A percentile compares a stretch with the other conserved stretches of the same genome.
Conservation (phyloP, 2,888 invertebrate genomes). For the Rhimphoctona megacephalus region DNA sequence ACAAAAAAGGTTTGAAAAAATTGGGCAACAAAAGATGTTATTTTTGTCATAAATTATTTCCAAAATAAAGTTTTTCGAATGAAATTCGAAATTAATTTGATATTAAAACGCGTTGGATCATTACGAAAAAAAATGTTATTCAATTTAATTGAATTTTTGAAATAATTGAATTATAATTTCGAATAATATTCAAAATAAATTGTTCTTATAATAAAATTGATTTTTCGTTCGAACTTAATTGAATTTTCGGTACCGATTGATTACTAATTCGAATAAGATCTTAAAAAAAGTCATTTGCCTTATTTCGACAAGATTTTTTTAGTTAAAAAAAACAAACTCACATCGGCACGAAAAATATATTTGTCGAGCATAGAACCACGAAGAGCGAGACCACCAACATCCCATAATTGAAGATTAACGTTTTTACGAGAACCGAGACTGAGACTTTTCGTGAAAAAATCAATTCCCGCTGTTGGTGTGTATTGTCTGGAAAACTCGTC, state of each 20-base stretch:
- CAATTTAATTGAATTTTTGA: not conserved
- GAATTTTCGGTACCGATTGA: too few relatives aligned
- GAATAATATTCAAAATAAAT: too few relatives aligned
- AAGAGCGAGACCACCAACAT: constrained; percentile 93
- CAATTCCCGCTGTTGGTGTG: constrained; percentile 90
- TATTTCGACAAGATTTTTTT: not conserved
- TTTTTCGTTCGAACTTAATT: too few relatives aligned
- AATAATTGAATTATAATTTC: too few relatives aligned
- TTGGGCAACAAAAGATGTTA: too few relatives aligned
- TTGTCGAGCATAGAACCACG: constrained; percentile 92
- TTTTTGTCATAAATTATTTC: too few relatives aligned
- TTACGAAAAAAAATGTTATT: not conserved
- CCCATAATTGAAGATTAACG: constrained; percentile 92
- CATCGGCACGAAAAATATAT: constrained; percentile 90
- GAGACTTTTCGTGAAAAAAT: constrained; percentile 90
- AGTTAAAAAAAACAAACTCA: constrained; percentile 82
- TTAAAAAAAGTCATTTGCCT: not conserved
- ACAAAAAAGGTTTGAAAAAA: too few relatives aligned
- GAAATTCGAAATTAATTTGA: not conserved
- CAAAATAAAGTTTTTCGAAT: not conserved
- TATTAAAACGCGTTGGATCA: not conserved
- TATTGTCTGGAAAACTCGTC: constrained; percentile 88
- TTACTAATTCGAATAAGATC: not conserved
- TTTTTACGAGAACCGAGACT: constrained; percentile 86
- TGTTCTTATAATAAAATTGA: too few relatives aligned